phyloP scores from a whole-genome alignment of 2,113 vertebrate species.

The Phaethon lepturus region DNA sequence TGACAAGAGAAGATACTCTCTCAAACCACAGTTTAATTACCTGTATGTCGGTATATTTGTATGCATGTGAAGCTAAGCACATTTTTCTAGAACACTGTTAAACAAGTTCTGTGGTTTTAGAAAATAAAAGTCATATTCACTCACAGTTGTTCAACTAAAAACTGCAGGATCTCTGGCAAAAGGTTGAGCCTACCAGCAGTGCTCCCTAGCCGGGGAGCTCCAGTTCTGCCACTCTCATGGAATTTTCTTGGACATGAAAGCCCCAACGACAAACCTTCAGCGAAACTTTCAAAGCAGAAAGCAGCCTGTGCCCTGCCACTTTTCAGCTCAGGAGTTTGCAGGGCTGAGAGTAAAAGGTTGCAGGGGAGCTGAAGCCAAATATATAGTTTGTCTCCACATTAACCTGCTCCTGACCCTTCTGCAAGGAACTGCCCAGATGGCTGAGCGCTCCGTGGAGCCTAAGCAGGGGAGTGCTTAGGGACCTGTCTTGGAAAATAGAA shows the following conservation, averaged over 20 bases:
- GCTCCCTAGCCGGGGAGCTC: neutral
- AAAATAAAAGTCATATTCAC: neutral
- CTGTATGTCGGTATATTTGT: neutral
- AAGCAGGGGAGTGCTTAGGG: neutral
- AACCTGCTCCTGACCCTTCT: neutral
- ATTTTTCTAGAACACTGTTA: neutral
- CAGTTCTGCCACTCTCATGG: neutral
- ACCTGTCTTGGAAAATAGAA: too few relatives aligned
- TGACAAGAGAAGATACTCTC: neutral
- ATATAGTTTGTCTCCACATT: neutral
- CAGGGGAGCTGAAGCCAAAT: neutral
- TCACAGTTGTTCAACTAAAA: neutral
- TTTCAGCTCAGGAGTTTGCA: neutral
- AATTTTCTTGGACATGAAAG: accelerated
- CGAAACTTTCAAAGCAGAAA: neutral
- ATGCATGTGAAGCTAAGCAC: neutral
- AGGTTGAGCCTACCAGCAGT: neutral
- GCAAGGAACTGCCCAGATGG: neutral
- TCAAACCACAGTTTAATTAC: neutral
- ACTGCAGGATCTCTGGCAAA: neutral
- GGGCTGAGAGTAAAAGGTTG: neutral
- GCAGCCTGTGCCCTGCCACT: neutral
- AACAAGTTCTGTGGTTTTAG: neutral
- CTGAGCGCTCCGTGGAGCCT: neutral
- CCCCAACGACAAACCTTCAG: neutral